Evolutionary conservation across 2,797 vertebrate genomes (phyloP).

Genomic region (Pangasius sanitwongsei): DNA sequence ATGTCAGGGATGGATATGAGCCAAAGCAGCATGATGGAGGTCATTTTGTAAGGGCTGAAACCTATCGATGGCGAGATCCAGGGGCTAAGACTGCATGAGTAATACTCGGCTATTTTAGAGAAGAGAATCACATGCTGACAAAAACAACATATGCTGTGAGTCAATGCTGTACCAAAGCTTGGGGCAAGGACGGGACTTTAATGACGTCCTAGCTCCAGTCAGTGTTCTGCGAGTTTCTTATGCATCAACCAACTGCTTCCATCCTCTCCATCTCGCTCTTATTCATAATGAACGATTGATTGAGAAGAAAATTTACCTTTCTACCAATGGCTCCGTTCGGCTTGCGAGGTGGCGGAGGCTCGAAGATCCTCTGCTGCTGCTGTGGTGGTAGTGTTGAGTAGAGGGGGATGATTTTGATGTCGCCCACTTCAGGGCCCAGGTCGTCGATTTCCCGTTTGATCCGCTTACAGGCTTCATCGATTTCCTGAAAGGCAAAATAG

Average conservation of each 20-base stretch:
- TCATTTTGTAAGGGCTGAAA: slow-evolving; percentile 23
- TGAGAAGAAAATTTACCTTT: slow-evolving; percentile 76
- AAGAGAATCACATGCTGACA: slow-evolving; percentile 73
- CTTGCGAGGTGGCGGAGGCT: slow-evolving; percentile 94
- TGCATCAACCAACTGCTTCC: slow-evolving; percentile 47
- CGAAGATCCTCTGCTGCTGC: slow-evolving; percentile 98
- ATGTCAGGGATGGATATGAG: background rate
- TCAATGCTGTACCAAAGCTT: slow-evolving; percentile 75
- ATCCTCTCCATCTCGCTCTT: background rate
- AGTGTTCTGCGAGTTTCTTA: slow-evolving; percentile 51
- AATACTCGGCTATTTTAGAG: slow-evolving; percentile 75
- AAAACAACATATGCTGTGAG: slow-evolving; percentile 80
- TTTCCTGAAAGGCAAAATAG: slow-evolving; percentile 82
- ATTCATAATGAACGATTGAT: slow-evolving; percentile 9
- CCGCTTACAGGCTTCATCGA: slow-evolving; percentile 97
- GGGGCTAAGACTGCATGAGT: slow-evolving; percentile 55
- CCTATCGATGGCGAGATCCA: slow-evolving; percentile 14
- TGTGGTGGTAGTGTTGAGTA: slow-evolving; percentile 98
- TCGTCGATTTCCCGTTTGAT: slow-evolving; percentile 99
- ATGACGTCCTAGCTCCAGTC: slow-evolving; percentile 55
- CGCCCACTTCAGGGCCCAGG: slow-evolving; percentile 95
- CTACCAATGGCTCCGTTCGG: slow-evolving; percentile 94
- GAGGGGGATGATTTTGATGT: slow-evolving; percentile 99
- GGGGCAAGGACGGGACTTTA: slow-evolving; percentile 52
- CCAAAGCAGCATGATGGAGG: slow-evolving; percentile 20